These are phyloP conservation scores for Trogon melanurus DNA, from an alignment of 2,113 vertebrate genomes.

Conservation along the genomic window DNA sequence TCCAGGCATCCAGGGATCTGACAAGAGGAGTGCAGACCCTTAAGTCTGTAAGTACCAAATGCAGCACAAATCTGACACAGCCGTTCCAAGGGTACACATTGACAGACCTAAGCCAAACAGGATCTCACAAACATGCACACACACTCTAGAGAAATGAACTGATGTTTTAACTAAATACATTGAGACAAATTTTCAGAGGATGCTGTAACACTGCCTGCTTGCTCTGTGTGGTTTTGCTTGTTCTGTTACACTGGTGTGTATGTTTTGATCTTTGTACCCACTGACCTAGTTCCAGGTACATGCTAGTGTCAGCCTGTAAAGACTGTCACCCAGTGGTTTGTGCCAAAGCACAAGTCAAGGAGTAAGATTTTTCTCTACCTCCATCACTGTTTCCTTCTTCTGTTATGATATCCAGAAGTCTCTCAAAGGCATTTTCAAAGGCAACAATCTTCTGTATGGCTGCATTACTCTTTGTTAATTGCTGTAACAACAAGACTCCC, in stretches of 20 bases:
- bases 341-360: background rate
- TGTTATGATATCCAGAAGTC: constrained; percentile 94
- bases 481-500: constrained; percentile 93
- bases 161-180: rapidly evolving
- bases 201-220: background rate
- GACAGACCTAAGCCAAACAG: background rate
- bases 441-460: constrained; percentile 99
- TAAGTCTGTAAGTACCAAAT: background rate
- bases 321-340: rapidly evolving
- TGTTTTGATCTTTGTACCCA: background rate
- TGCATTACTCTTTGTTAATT: constrained; percentile 94
- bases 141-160: background rate
- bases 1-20: background rate
- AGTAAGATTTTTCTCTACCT: constrained; percentile 74
- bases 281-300: background rate
- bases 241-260: background rate
- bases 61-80: background rate
- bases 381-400: constrained; percentile 97
- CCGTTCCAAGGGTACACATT: rapidly evolving
- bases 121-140: background rate
- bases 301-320: background rate
- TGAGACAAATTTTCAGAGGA: background rate
- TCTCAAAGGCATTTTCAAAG: constrained; percentile 97
- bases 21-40: background rate
- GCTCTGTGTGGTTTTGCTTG: background rate